Evolutionary conservation across 2,888 invertebrate species (phyloP), one percentile per base, ranked within the genome.

Genomic region (Coenonympha glycerion): DNA sequence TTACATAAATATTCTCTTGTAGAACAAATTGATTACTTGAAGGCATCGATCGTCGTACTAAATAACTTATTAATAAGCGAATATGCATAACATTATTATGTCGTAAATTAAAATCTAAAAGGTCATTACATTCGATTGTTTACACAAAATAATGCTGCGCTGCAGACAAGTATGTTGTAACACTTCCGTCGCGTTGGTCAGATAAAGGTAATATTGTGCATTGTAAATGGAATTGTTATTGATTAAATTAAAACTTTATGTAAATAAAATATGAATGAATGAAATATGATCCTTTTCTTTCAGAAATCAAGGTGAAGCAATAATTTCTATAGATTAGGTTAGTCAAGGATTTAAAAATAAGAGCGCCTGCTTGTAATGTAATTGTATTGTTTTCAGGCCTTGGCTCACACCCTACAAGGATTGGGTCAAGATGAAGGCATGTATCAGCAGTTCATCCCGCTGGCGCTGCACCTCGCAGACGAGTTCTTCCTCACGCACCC

Each of bases 401-500:
- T 97, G 66, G 97, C 98, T 21, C 95, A 97, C 78, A 96, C 96
- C 0, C 90, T 98, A 47, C 98, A 98, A 88, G 96, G 97, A 57
- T 95, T 98, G 92, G 97, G 95, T 22, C 96, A 98, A 83, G 98
- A 98, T 88, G 97, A 97, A 76, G 96, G 96, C 65, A 93, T 95
- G 82, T 95, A 95, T 81, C 94, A 95, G 75, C 95, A 95, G 76
- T 97, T 93, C 81, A 94, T 96, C 59, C 96, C 96, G 0, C 87
- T 99, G 64, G 97, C 98, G 3, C 79, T 98, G 47, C 96, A 97
- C 79, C 86, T 98, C 61, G 96, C 97, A 0, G 95, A 97, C 65
- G 98, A 98, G 64, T 94, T 93, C 75, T 98, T 97, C 78, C 88
- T 98, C 60, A 91, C 93, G 56, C 96, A 99, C 80, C 88, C 91